phyloP scores from a whole-genome alignment of 2,113 vertebrate species.

The Oreochromis spilurus region DNA sequence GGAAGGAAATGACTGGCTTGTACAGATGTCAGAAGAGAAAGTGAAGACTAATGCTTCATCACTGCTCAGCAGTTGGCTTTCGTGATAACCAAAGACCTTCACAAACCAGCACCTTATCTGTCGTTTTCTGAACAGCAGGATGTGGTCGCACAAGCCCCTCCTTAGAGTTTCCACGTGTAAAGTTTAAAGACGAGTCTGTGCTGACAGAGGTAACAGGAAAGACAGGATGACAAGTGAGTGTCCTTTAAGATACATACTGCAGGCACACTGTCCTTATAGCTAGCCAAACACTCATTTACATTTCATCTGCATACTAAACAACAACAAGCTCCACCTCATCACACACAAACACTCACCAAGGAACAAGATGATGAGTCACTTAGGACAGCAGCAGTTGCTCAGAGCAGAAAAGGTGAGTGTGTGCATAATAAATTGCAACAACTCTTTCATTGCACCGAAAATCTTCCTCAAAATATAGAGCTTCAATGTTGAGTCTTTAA shows the following conservation, averaged over 20 bases:
- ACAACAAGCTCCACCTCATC: not conserved
- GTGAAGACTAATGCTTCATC: not conserved
- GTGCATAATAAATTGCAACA: not conserved
- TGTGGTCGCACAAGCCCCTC: not conserved
- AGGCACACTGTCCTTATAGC: not conserved
- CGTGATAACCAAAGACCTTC: not conserved
- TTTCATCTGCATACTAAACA: constrained; percentile 35
- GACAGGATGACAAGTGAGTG: constrained; percentile 11
- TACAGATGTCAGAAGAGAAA: not conserved
- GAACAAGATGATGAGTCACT: not conserved
- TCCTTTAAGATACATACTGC: constrained; percentile 28
- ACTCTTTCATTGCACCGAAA: not conserved
- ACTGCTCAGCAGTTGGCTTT: not conserved
- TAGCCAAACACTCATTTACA: constrained; percentile 32
- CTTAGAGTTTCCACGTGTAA: not conserved
- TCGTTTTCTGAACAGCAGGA: not conserved
- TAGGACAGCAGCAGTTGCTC: not conserved
- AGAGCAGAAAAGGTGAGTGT: not conserved
- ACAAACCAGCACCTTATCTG: constrained; percentile 2
- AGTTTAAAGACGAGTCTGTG: not conserved
- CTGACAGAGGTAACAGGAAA: not conserved
- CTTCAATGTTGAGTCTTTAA: not conserved
- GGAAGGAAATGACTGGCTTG: not conserved
- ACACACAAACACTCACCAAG: not conserved
- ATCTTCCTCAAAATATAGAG: not conserved